Percentiles rank a stretch among this genome's conserved stretches.
Evolutionary conservation across 1,140 invertebrate species (phyloP).

Genomic region (Drosophila parabipectinata): DNA sequence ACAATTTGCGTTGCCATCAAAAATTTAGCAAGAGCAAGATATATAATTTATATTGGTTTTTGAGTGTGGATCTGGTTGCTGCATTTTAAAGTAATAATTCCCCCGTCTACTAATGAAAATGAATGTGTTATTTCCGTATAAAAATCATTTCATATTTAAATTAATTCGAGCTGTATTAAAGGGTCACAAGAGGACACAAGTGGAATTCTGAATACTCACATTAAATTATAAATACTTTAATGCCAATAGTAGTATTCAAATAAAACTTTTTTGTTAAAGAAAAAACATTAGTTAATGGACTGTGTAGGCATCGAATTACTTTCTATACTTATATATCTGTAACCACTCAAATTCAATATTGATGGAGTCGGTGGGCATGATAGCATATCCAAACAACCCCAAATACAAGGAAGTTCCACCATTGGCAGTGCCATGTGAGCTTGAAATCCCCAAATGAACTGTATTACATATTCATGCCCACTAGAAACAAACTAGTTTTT

Average conservation of each 20-base stretch:
- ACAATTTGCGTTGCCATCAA: slow-evolving; percentile 36
- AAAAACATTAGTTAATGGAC: neutral
- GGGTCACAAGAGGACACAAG: too few relatives aligned
- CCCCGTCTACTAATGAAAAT: slow-evolving; percentile 8
- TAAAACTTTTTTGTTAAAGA: neutral
- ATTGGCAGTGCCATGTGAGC: slow-evolving; percentile 19
- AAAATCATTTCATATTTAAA: neutral
- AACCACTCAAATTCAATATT: neutral
- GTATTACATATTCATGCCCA: slow-evolving; percentile 33
- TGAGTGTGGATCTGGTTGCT: neutral
- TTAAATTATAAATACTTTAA: too few relatives aligned
- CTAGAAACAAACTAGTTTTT: slow-evolving; percentile 4
- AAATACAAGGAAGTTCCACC: slow-evolving; percentile 23
- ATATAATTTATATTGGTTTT: slow-evolving; percentile 17
- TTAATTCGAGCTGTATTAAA: neutral
- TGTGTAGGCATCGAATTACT: neutral
- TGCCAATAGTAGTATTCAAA: neutral
- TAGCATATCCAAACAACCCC: slow-evolving; percentile 21
- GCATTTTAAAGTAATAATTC: slow-evolving; percentile 4
- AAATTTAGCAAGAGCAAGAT: slow-evolving; percentile 18
- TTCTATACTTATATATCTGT: neutral
- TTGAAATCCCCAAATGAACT: slow-evolving; percentile 24
- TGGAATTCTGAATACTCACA: neutral
- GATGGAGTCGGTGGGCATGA: slow-evolving; percentile 17
- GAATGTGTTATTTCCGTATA: neutral